These are phyloP conservation scores for Neuroterus valhalla DNA, from an alignment of 1,140 invertebrate genomes.

Conservation along the genomic window DNA sequence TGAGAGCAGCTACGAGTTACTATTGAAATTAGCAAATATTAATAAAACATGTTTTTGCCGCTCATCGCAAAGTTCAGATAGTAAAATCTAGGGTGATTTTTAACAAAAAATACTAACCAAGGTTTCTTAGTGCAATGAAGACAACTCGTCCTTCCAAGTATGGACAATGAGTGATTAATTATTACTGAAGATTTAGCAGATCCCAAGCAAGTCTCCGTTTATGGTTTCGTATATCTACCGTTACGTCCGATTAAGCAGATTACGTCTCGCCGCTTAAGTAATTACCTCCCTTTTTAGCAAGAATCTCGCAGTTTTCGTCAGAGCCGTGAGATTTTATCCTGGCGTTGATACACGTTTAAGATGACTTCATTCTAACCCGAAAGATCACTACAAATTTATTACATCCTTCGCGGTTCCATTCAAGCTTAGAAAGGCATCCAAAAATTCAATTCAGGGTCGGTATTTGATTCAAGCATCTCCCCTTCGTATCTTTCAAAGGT, in stretches of 20 bases:
- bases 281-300: background rate
- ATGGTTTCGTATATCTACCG: background rate
- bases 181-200: background rate
- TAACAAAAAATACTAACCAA: too few relatives aligned
- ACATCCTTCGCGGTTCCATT: constrained; percentile 29
- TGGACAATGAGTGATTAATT: background rate
- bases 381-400: constrained; percentile 15
- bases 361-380: constrained; percentile 22
- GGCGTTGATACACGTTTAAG: constrained; percentile 20
- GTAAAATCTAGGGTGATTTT: too few relatives aligned
- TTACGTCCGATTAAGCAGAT: background rate
- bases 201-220: background rate
- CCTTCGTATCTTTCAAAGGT: background rate
- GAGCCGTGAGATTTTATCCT: constrained; percentile 23
- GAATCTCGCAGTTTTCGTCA: constrained; percentile 11
- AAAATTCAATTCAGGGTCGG: constrained; percentile 23
- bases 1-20: too few relatives aligned
- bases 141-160: too few relatives aligned
- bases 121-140: too few relatives aligned
- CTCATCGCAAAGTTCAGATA: too few relatives aligned
- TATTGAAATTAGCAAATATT: too few relatives aligned
- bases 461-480: constrained; percentile 18
- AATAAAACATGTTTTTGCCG: too few relatives aligned
- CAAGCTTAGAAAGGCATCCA: constrained; percentile 7
- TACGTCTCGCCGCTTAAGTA: constrained; percentile 4